Base-by-base conservation (phyloP, 92 coral and sea anemone species). In the Pocillopora meandrina region DNA sequence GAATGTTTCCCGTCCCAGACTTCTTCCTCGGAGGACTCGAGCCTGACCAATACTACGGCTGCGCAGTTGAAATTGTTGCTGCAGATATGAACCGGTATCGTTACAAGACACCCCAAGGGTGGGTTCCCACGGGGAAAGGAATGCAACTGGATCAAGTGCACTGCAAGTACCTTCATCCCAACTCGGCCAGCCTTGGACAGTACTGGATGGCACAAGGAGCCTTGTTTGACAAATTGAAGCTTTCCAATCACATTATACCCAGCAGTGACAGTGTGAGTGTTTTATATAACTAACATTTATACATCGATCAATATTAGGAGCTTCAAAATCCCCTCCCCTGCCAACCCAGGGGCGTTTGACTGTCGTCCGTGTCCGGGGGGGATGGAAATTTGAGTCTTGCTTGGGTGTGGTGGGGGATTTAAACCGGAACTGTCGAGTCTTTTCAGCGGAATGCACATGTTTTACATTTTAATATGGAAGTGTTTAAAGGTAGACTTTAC, bases 1-100 rank as follows among this genome's bases (percentile, higher is more conserved):
- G 95, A 6, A 94, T 96, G 98, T 96, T 96, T 63, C 98, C 98
- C 23, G 73, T 92, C 61, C 94, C 92, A 42, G 98, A 94, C 60
- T 89, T 96, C 84, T 85, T 80, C 61, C 70, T 94, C 26, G 78
- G 91, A 3, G 98, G 98, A 33, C 89, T 96, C 36, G 92, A 88
- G 9, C 92, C 93, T 0, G 88, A 91, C 75, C 91, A 92, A 68
- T 87, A 89, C 74, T 96, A 93, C 90, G 95, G 93, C 65, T 88
- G 98, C 73, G 93, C 90, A 65, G 91, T 96, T 13, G 92, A 90
- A 72, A 80, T 94, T 57, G 80, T 92, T 18, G 87, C 92, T 31
- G 87, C 85, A 20, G 98, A 96, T 16, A 58, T 80, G 74, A 75
- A 83, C 71, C 98, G 98, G 34, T 96, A 96, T 90, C 89, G 98